Percentiles rank a stretch among this genome's conserved stretches.
These are phyloP conservation scores for Sorex maritimensis DNA, from an alignment of 2,797 vertebrate species.

Conservation along the genomic window DNA sequence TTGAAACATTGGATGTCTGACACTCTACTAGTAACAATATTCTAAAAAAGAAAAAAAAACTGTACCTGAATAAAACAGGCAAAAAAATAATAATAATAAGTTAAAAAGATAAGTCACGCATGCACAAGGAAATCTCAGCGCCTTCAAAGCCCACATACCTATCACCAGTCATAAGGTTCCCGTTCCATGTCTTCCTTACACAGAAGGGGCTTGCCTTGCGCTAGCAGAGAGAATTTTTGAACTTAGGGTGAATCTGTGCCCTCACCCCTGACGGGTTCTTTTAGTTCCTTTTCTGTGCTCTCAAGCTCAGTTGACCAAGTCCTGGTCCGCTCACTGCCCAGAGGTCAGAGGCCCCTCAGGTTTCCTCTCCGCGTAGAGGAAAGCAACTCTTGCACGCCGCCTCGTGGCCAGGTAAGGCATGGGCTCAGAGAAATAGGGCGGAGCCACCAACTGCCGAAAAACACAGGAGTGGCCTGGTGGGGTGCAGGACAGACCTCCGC, in stretches of 20 bases:
- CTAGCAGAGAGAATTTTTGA: neutral
- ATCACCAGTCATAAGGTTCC: neutral
- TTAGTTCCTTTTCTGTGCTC: neutral
- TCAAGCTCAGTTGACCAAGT: neutral
- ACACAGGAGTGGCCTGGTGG: neutral
- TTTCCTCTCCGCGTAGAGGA: neutral
- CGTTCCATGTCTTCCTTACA: neutral
- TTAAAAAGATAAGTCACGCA: no score
- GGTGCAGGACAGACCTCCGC: no score
- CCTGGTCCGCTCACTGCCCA: conserved; percentile 1
- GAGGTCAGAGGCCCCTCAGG: conserved; percentile 25
- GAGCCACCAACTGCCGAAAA: neutral
- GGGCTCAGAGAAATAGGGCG: neutral
- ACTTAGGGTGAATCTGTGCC: neutral
- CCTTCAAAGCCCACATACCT: neutral
- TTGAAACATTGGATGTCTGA: no score
- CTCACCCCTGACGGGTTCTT: neutral
- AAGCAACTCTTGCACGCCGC: conserved; percentile 71
- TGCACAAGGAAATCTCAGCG: neutral
- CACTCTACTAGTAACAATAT: no score
- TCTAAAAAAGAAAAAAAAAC: no score
- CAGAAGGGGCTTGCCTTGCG: neutral
- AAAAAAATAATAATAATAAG: no score
- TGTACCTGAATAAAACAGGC: no score
- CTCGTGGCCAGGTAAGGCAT: conserved; percentile 83